These are phyloP conservation scores for Paralichthys olivaceus DNA, from an alignment of 2,113 vertebrate genomes.

Conservation along the genomic window DNA sequence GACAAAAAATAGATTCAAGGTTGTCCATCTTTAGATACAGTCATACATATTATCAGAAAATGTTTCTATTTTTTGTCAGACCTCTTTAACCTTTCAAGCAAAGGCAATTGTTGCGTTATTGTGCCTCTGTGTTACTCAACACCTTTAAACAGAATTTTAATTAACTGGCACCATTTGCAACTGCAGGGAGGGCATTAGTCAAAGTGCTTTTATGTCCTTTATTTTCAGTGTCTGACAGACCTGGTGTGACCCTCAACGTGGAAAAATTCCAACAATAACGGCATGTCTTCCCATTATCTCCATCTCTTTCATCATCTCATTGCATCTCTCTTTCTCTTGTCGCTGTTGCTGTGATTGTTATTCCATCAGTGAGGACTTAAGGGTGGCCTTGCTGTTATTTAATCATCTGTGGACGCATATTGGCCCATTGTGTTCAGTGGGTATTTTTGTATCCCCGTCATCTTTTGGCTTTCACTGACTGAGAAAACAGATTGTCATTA, in stretches of 20 bases:
- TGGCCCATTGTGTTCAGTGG: slow-evolving; percentile 28
- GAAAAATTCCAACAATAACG: slow-evolving; percentile 36
- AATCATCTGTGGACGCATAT: slow-evolving; percentile 37
- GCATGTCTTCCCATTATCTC: slow-evolving; percentile 22
- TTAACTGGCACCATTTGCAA: neutral
- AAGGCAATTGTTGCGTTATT: neutral
- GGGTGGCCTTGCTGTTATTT: slow-evolving; percentile 44
- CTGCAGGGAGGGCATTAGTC: neutral
- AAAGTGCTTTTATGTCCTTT: slow-evolving; percentile 16
- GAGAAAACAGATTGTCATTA: slow-evolving; percentile 20
- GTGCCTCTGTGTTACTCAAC: neutral
- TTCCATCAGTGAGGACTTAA: slow-evolving; percentile 30
- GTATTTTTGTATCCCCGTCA: too few relatives aligned
- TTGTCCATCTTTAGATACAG: too few relatives aligned
- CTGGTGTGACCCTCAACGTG: slow-evolving; percentile 33
- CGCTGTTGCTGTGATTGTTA: slow-evolving; percentile 23
- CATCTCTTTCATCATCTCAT: slow-evolving; percentile 34
- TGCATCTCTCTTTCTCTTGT: neutral
- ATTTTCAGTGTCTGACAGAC: slow-evolving; percentile 16
- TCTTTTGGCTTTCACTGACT: neutral
- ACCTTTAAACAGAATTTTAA: neutral
- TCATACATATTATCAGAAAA: too few relatives aligned
- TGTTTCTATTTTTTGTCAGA: too few relatives aligned
- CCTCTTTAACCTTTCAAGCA: too few relatives aligned
- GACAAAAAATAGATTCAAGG: too few relatives aligned